Base-by-base conservation (phyloP, 2,797 vertebrate genomes). In the Aulostomus chinensis region DNA sequence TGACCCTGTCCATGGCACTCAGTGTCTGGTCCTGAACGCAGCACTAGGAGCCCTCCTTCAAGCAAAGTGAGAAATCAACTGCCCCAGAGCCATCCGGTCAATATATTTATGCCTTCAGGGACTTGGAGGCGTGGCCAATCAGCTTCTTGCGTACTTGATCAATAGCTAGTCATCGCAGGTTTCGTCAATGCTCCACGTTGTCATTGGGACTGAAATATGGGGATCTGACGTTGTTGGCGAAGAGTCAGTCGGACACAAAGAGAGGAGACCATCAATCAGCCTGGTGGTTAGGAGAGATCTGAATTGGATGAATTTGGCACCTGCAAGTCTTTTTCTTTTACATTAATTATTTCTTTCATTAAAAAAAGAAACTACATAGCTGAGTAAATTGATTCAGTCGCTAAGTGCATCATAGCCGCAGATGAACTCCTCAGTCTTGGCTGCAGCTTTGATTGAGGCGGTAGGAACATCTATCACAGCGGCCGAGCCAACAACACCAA, bases 271-370 rank as follows among this genome's bases (percentile, higher is more conserved):
- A 84, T 89, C 73, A 88, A 86, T 91, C 88, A 78, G 8, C 45
- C 22, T 17, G 24, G 34, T 74, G 55, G 71, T 73, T 73, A 73
- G 60, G 38, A 78, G 47, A 49, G 20, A 46, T 53, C 61, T 64
- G 45, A 61, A 60, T 69, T 38, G 58, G 54, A 73, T 58, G 48
- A 64, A 78, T 62, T 79, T 90, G 79, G 72, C 80, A 66, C 59
- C 34, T 41, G 50, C 65, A 12, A 36, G 36, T 71, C 24, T 65
- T 79, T 87, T 76, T 85, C 85, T 79, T 88, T 88, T 83, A 81
- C 58, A 76, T 78, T 73, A 85, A 87, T 89, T 86, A 76, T 35
- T 76, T 88, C 68, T 58, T 68, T 74, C 81, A 83, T 84, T 78
- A 84, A 68, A n/a, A 16, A 50, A 31, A 34, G 31, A n/a, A 49